Conservation (phyloP, 2,797 vertebrate genomes). For the Falco novaeseelandiae region DNA sequence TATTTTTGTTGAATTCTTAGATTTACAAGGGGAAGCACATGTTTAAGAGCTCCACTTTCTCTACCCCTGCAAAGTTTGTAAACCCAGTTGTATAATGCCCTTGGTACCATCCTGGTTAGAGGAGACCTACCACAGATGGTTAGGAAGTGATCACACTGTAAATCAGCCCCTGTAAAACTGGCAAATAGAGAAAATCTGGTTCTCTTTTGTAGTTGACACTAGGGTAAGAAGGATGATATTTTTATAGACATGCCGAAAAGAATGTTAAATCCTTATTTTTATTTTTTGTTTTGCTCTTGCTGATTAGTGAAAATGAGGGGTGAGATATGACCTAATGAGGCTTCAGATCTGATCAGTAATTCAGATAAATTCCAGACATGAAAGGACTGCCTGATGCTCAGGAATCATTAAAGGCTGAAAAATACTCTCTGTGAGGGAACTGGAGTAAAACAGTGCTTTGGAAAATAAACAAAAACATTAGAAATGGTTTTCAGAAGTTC, state of each 20-base stretch:
- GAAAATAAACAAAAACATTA: background rate
- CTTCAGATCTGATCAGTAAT: background rate
- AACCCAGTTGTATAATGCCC: background rate
- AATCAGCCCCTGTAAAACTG: background rate
- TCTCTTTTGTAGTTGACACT: background rate
- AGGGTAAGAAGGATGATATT: background rate
- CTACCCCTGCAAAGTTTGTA: background rate
- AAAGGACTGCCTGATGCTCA: background rate
- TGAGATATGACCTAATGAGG: background rate
- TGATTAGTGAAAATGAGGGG: background rate
- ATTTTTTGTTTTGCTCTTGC: background rate
- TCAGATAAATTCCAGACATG: background rate
- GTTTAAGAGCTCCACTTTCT: background rate
- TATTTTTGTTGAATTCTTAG: background rate
- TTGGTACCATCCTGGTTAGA: background rate
- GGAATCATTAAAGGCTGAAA: conserved; percentile 6
- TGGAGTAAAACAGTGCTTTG: background rate
- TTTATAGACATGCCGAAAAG: background rate
- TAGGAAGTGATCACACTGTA: background rate
- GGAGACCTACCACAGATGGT: background rate
- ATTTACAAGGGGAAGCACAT: background rate
- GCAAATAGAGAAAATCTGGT: background rate
- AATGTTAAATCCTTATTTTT: background rate
- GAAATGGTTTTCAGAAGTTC: conserved; percentile 2
- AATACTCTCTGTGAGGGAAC: background rate